Conservation (phyloP, 1,140 invertebrate species). For the Anoplolepis gracilipes region DNA sequence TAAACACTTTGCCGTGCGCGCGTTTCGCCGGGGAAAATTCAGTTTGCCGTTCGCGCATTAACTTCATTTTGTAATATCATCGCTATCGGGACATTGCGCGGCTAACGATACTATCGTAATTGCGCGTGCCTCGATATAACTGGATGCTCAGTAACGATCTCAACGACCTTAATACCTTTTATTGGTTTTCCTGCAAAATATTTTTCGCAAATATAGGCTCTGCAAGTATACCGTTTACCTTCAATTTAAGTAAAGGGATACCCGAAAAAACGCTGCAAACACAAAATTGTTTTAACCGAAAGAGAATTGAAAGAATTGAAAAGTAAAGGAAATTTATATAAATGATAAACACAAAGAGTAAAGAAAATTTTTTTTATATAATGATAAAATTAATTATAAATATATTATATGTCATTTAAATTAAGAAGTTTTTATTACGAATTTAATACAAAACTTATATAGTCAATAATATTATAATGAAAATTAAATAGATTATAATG, state of each 20-base stretch:
- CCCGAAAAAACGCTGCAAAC: background rate
- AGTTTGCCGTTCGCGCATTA: constrained; percentile 36
- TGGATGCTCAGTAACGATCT: constrained; percentile 40
- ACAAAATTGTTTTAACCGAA: background rate
- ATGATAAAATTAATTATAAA: background rate
- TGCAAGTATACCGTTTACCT: background rate
- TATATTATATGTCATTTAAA: background rate
- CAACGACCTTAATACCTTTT: constrained; percentile 52
- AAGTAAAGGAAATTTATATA: background rate
- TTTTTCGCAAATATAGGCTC: constrained; percentile 22
- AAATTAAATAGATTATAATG: background rate
- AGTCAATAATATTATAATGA: background rate
- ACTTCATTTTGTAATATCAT: constrained; percentile 39
- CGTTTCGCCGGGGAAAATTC: constrained; percentile 36
- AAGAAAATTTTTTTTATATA: background rate
- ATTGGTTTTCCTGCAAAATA: constrained; percentile 17
- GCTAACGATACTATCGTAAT: constrained; percentile 51
- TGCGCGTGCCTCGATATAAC: constrained; percentile 40
- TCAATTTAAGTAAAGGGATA: constrained; percentile 5
- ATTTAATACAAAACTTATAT: background rate
- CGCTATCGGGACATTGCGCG: constrained; percentile 33
- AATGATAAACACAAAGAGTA: background rate
- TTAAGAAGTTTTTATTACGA: background rate
- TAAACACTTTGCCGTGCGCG: constrained; percentile 38
- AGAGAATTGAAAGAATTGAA: background rate